phyloP scores from a whole-genome alignment of 2,113 vertebrate species.

The Sus scrofa region DNA sequence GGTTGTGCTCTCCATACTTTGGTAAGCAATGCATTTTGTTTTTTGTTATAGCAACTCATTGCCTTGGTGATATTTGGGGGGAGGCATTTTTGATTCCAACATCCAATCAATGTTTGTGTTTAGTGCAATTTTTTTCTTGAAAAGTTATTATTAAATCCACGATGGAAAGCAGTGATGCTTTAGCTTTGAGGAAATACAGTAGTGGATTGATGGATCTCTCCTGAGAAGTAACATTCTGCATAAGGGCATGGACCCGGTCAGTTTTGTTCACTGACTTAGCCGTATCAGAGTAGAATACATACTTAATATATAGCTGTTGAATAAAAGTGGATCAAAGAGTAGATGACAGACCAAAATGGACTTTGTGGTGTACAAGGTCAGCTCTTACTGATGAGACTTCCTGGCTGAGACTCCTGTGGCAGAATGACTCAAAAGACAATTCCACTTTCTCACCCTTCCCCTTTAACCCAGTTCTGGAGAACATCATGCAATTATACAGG shows the following conservation, averaged over 20 bases:
- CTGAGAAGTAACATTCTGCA: constrained; percentile 13
- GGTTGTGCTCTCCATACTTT: not conserved
- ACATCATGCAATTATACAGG: not conserved
- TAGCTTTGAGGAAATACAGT: not conserved
- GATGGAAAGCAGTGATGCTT: constrained; percentile 15
- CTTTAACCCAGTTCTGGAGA: not conserved
- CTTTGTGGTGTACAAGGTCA: not conserved
- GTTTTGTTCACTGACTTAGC: not conserved
- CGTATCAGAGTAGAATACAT: not conserved
- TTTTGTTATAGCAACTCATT: not conserved
- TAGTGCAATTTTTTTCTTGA: not conserved
- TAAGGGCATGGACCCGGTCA: not conserved
- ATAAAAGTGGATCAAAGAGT: not conserved
- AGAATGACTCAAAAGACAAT: not conserved
- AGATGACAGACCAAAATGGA: not conserved
- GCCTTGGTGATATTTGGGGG: constrained; percentile 8
- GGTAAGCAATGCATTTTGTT: not conserved
- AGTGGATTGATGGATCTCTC: not conserved
- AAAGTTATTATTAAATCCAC: constrained; percentile 26
- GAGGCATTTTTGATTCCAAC: not conserved
- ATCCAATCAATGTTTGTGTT: not conserved
- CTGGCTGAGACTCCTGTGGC: not conserved
- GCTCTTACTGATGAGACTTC: not conserved
- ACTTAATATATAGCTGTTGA: not conserved
- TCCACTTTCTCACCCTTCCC: not conserved